Conservation (phyloP, 2,113 vertebrate genomes). For the Paramormyrops kingsleyae region DNA sequence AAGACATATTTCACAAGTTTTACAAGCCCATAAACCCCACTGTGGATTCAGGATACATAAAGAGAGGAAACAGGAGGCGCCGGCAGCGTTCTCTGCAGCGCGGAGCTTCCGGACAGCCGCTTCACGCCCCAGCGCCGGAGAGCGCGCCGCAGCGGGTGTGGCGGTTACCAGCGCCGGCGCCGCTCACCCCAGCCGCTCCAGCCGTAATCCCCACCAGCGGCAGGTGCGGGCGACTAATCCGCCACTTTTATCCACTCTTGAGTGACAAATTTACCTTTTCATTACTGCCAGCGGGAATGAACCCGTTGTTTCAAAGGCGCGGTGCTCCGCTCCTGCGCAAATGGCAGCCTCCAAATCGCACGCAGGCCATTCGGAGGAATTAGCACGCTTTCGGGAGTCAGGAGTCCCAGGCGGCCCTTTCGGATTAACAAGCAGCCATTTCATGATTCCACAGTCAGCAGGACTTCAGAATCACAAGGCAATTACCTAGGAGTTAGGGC, state of each 20-base stretch:
- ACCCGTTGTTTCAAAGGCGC: background rate
- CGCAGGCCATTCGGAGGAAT: slow-evolving; percentile 5
- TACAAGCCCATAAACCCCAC: background rate
- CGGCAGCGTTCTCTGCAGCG: background rate
- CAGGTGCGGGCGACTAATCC: slow-evolving; percentile 13
- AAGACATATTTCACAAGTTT: slow-evolving; percentile 11
- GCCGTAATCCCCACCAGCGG: background rate
- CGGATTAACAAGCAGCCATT: background rate
- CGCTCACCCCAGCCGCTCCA: background rate
- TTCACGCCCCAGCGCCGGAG: background rate
- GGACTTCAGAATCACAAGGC: slow-evolving; percentile 14
- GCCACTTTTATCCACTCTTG: slow-evolving; percentile 12
- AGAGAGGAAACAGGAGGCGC: background rate
- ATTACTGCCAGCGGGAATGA: background rate
- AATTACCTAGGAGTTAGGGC: background rate
- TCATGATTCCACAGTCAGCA: slow-evolving; percentile 3
- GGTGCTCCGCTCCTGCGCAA: background rate
- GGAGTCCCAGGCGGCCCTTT: background rate
- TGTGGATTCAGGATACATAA: slow-evolving; percentile 4
- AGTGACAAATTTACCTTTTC: slow-evolving; percentile 20
- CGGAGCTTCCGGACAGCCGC: background rate
- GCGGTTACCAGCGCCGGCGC: no score
- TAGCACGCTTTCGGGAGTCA: background rate
- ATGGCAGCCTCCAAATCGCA: background rate
- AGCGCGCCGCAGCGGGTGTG: background rate